Conservation (phyloP, 2,797 vertebrate species). For the Pachyuromys duprasi region DNA sequence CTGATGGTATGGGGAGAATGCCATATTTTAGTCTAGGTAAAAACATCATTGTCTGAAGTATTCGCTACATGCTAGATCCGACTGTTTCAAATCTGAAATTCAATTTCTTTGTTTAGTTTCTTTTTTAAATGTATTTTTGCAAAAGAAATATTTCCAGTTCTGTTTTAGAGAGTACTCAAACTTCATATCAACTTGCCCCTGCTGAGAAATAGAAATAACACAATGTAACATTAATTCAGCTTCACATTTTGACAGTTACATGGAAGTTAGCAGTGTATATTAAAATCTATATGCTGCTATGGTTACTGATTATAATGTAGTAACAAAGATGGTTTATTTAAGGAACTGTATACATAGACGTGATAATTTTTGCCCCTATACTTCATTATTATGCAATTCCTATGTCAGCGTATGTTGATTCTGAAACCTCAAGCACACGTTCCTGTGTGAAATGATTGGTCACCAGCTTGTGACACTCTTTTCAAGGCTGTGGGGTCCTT, state of each 20-base stretch:
- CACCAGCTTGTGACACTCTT: not conserved
- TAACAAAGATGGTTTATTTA: slow-evolving; percentile 74
- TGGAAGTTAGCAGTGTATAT: slow-evolving; percentile 77
- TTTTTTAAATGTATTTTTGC: not conserved
- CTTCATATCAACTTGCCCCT: not conserved
- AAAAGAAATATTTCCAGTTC: slow-evolving; percentile 7
- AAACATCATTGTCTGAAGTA: not conserved
- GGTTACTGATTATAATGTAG: slow-evolving; percentile 79
- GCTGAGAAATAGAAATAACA: slow-evolving; percentile 38
- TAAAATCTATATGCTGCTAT: slow-evolving; percentile 77
- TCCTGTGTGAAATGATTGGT: not conserved
- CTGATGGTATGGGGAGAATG: not conserved
- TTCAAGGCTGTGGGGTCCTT: not conserved
- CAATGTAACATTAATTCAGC: slow-evolving; percentile 69
- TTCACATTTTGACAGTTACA: slow-evolving; percentile 71
- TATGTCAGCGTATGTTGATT: not conserved
- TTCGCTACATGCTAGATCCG: not conserved
- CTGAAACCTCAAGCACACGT: not conserved
- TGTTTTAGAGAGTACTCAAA: slow-evolving; percentile 4
- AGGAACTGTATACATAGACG: slow-evolving; percentile 59
- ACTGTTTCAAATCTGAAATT: slow-evolving; percentile 34
- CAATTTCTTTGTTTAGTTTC: not conserved
- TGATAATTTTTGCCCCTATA: slow-evolving; percentile 63
- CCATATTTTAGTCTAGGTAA: slow-evolving; percentile 12
- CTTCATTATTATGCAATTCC: slow-evolving; percentile 49